Conservation (phyloP, 2,888 invertebrate species). For the Ochropacha duplaris region DNA sequence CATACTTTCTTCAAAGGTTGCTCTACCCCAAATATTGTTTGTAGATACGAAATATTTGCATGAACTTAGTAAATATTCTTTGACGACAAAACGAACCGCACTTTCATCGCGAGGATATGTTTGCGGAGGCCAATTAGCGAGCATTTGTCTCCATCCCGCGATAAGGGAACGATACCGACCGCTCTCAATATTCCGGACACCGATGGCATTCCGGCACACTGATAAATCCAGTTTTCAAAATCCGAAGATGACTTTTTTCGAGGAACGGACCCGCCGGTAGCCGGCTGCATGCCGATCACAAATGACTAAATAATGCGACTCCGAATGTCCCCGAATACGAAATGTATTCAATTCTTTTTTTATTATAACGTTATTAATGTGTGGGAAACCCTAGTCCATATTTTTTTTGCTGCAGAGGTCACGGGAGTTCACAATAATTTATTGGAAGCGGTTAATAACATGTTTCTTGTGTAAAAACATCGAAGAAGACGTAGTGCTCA, state of each 20-base stretch:
- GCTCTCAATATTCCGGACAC: conserved; percentile 18
- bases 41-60: too few species aligned
- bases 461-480: conserved; percentile 22
- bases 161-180: conserved; percentile 19
- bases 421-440: neutral
- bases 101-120: conserved; percentile 12
- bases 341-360: neutral
- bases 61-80: neutral
- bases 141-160: conserved; percentile 38
- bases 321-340: conserved; percentile 5
- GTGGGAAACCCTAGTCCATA: conserved; percentile 11
- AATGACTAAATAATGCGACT: conserved; percentile 50
- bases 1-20: too few species aligned
- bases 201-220: conserved; percentile 32
- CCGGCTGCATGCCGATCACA: conserved; percentile 24
- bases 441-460: neutral
- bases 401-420: neutral
- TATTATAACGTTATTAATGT: neutral
- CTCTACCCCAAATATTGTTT: too few species aligned
- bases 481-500: neutral
- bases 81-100: neutral
- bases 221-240: conserved; percentile 49
- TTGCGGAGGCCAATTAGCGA: conserved; percentile 33
- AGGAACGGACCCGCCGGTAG: conserved; percentile 23
- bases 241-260: conserved; percentile 28